A percentile compares a stretch with the other conserved stretches of the same genome.
phyloP scores from a whole-genome alignment of 2,888 invertebrate species.

The Tiphia femorata region DNA sequence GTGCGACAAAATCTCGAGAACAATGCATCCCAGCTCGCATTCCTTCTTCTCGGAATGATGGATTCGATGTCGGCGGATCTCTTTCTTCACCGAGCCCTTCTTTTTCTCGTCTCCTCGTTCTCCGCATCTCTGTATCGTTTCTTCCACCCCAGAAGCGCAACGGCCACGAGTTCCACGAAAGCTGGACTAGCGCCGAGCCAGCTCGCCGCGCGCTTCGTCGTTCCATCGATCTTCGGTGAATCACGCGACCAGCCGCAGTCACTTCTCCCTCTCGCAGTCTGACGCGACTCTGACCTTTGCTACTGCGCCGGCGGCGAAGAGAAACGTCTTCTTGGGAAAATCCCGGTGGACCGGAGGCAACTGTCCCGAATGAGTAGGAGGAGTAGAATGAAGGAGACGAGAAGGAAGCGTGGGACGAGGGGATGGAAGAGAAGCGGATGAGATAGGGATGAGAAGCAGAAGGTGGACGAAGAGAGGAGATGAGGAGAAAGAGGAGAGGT shows the following conservation, averaged over 20 bases:
- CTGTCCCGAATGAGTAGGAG: neutral
- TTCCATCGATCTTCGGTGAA: conserved; percentile 42
- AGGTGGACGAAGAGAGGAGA: neutral
- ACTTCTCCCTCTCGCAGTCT: conserved; percentile 20
- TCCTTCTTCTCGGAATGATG: too few species aligned
- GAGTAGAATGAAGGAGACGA: neutral
- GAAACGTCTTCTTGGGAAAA: conserved; percentile 30
- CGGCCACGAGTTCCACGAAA: too few species aligned
- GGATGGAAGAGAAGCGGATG: neutral
- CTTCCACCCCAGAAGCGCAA: too few species aligned
- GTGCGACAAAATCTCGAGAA: too few species aligned
- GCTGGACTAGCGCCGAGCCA: too few species aligned
- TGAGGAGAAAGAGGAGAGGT: neutral
- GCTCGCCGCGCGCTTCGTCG: conserved; percentile 3
- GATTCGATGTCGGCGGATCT: too few species aligned
- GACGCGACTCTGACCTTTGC: conserved; percentile 39
- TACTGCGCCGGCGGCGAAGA: conserved; percentile 19
- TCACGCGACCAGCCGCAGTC: conserved; percentile 29
- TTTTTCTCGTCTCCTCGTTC: too few species aligned
- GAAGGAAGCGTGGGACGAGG: neutral
- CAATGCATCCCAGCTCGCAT: too few species aligned
- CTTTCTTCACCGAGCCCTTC: too few species aligned
- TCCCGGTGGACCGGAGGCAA: conserved; percentile 7
- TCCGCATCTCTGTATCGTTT: too few species aligned
- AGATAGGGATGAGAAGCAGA: neutral